phyloP scores from a whole-genome alignment of 2,797 vertebrate species.

The Pipistrellus nathusii region DNA sequence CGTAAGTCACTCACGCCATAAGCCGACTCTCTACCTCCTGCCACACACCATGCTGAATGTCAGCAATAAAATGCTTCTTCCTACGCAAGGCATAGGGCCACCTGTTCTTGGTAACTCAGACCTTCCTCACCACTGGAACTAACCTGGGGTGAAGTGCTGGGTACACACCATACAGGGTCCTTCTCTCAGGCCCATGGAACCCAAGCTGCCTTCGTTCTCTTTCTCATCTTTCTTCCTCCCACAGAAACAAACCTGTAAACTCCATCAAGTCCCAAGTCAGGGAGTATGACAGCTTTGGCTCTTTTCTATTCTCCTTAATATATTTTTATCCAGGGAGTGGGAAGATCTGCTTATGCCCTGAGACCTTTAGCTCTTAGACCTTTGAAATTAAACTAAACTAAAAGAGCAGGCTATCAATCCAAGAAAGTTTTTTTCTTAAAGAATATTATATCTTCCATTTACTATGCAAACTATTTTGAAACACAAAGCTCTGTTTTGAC shows the following conservation, averaged over 20 bases:
- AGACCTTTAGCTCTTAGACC: background rate
- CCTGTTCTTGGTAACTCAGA: background rate
- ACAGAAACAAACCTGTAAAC: background rate
- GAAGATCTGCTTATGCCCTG: background rate
- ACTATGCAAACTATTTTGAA: background rate
- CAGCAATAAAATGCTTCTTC: background rate
- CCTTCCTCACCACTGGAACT: background rate
- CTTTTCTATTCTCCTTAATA: background rate
- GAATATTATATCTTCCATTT: background rate
- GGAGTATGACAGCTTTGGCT: background rate
- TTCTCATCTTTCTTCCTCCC: background rate
- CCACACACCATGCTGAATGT: background rate
- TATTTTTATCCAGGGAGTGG: background rate
- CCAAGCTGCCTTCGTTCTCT: background rate
- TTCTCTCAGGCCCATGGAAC: background rate
- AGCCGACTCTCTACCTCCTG: background rate
- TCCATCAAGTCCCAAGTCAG: background rate
- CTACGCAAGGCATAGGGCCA: background rate
- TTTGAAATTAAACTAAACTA: slow-evolving; percentile 10
- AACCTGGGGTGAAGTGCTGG: background rate
- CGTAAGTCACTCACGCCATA: background rate
- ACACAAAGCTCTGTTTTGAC: background rate
- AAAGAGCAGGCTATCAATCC: slow-evolving; percentile 11
- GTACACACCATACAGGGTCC: background rate
- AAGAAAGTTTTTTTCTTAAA: slow-evolving; percentile 29